These are phyloP conservation scores for Dipodomys spectabilis DNA, from an alignment of 2,113 vertebrate genomes.

Conservation along the genomic window DNA sequence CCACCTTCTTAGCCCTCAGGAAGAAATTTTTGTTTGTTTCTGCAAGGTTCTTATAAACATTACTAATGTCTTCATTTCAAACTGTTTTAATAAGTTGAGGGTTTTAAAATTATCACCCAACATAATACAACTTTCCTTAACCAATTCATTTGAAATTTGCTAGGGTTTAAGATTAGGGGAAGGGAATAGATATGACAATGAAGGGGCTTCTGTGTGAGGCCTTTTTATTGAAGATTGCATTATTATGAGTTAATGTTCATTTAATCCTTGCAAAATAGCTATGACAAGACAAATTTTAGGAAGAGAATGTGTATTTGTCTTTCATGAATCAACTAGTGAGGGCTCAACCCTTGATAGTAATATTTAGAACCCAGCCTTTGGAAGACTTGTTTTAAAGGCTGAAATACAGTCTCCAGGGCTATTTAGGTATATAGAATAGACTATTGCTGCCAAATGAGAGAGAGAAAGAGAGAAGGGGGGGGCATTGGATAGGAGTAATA, in stretches of 20 bases:
- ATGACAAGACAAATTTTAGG: conserved; percentile 49
- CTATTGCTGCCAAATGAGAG: not conserved
- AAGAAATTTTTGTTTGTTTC: not conserved
- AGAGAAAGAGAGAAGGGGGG: no score
- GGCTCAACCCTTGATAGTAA: not conserved
- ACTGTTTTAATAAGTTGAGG: not conserved
- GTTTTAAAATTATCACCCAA: conserved; percentile 15
- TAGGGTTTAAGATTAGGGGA: not conserved
- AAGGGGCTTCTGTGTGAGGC: not conserved
- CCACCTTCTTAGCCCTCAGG: no score
- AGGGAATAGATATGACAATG: not conserved
- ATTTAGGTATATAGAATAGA: not conserved
- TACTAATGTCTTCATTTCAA: not conserved
- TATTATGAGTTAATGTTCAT: conserved; percentile 40
- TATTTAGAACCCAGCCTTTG: not conserved
- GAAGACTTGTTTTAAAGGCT: not conserved
- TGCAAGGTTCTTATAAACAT: not conserved
- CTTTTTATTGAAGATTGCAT: conserved; percentile 42
- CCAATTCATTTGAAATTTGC: not conserved
- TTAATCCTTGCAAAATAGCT: conserved; percentile 20
- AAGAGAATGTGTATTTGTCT: not conserved
- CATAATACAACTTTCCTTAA: not conserved
- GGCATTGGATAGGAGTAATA: conserved; percentile 4
- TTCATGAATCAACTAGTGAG: conserved; percentile 21
- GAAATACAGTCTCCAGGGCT: not conserved